phyloP scores from a whole-genome alignment of 2,113 vertebrate genomes.

The Chloebia gouldiae region DNA sequence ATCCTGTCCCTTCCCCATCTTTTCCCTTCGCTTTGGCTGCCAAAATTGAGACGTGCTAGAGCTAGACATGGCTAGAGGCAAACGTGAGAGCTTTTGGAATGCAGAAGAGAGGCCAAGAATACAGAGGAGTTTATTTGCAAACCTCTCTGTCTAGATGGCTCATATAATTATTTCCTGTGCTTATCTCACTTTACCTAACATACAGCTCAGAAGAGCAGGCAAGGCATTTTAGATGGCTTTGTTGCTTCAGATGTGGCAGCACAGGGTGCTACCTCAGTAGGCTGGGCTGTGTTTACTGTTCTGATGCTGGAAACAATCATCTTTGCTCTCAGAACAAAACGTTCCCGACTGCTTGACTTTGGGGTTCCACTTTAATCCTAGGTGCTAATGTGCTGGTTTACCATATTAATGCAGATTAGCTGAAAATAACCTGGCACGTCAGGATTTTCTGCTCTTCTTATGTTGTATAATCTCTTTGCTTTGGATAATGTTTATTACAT shows the following conservation, averaged over 20 bases:
- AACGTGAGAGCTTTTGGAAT: neutral
- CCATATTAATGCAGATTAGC: constrained; percentile 14
- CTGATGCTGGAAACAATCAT: neutral
- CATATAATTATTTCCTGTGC: neutral
- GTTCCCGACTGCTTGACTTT: constrained; percentile 9
- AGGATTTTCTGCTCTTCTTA: constrained; percentile 35
- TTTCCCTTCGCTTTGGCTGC: neutral
- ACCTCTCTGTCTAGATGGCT: neutral
- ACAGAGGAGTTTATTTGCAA: neutral
- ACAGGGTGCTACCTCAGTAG: neutral
- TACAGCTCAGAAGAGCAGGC: neutral
- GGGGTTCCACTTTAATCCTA: constrained; percentile 41
- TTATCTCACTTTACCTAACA: neutral
- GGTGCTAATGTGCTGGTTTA: constrained; percentile 14
- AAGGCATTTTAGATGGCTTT: neutral
- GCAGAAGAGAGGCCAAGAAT: neutral
- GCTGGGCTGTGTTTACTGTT: neutral
- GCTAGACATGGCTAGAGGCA: neutral
- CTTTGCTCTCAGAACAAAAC: neutral
- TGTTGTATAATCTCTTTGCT: constrained; percentile 14
- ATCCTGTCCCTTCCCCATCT: neutral
- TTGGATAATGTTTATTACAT: constrained; percentile 26
- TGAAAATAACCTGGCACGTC: constrained; percentile 20
- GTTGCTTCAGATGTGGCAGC: neutral
- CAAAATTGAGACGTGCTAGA: neutral